Base-by-base conservation (phyloP, 2,797 vertebrate genomes). In the Hydrolagus colliei region DNA sequence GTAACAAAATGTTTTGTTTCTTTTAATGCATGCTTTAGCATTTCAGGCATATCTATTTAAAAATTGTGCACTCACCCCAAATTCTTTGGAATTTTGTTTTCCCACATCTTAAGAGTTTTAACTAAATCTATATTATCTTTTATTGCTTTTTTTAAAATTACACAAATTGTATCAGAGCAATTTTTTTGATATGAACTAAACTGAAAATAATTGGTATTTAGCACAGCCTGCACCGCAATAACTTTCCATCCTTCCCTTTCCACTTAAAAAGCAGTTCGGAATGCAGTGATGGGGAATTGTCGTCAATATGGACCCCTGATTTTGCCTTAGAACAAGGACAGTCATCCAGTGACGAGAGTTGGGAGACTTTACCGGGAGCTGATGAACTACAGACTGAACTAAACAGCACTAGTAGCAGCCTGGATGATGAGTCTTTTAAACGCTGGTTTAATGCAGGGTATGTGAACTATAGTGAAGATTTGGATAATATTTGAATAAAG, bases 221-320 rank as follows among this genome's bases (percentile, higher is more conserved):
- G 41, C 27, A 18, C 68, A 65, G 32, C 32, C 9, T n/a, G 3
- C n/a, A 20, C 32, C 71, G 68, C 10, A 68, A 68, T 82, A 52
- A 84, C 41, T 82, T 82, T 41, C 32, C 27, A 1, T 16, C 11
- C 32, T 84, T 11, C 41, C 18, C 27, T 6, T 68, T 22, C 65
- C 32, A 9, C 65, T 18, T 84, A 2, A 68, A 63, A 82, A 84
- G 32, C 32, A 95, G 95, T 89, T 95, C 94, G n/a, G 93, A 94
- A 84, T 94, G 90, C 88, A 95, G 94, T 86, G 95, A 95, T 88
- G 94, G 94, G 32, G 94, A 95, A 88, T 94, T 93, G 90, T 92
- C 91, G 86, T 84, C 91, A 5, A 90, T 91, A 88, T 88, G 93
- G 88, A 90, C 86, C 86, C 73, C 90, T 0, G 91, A 88, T 89